Conservation (phyloP, 2,888 invertebrate species). For the Drosophila phalerata region DNA sequence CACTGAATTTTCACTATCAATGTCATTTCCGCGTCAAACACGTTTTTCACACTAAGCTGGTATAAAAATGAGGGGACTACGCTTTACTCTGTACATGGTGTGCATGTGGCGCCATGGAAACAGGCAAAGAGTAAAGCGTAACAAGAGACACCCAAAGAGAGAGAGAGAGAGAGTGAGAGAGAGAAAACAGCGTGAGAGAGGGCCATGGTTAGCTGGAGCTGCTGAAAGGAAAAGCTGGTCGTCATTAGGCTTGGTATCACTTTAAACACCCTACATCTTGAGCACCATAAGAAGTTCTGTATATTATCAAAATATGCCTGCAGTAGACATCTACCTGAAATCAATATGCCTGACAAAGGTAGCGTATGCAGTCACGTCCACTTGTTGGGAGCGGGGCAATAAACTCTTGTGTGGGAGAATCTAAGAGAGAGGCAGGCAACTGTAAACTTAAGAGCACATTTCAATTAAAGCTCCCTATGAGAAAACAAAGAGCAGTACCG, state of each 20-base stretch:
- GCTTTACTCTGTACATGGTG: conserved; percentile 34
- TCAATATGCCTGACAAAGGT: not conserved
- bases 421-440: conserved; percentile 48
- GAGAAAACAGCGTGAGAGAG: conserved; percentile 22
- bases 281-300: too few species aligned
- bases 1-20: conserved; percentile 75
- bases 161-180: not conserved
- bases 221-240: conserved; percentile 52
- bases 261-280: conserved; percentile 7
- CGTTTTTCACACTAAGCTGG: conserved; percentile 73
- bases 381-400: conserved; percentile 65
- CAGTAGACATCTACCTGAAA: not conserved
- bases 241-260: conserved; percentile 2
- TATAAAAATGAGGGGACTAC: conserved; percentile 46
- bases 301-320: too few species aligned
- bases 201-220: conserved; percentile 21
- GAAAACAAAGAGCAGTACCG: conserved; percentile 10
- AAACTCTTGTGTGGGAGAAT: conserved; percentile 68
- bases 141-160: conserved; percentile 12
- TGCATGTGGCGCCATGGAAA: conserved; percentile 34
- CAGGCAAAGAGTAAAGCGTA: conserved; percentile 27
- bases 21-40: conserved; percentile 79
- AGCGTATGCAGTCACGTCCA: conserved; percentile 35
- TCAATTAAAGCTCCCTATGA: not conserved
- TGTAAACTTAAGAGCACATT: conserved; percentile 38